Evolutionary conservation across 1,140 invertebrate species (phyloP).

Genomic region (Laodelphax striatellus): DNA sequence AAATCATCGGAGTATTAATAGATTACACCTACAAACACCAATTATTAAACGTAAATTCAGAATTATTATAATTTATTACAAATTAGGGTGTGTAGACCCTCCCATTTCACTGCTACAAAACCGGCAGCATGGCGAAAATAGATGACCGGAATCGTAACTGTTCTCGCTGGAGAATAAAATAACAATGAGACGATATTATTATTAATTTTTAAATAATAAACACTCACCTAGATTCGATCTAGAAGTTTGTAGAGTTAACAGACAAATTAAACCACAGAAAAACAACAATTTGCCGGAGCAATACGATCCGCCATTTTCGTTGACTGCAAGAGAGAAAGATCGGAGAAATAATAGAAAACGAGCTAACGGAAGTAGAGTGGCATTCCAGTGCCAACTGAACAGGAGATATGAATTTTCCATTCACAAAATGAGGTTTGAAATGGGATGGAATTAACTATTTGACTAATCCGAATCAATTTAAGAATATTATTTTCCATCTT

Average conservation of each 20-base stretch:
- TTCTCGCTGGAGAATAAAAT: not conserved
- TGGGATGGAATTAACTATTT: too few relatives aligned
- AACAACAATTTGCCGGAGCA: not conserved
- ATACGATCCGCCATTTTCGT: not conserved
- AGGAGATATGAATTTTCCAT: too few relatives aligned
- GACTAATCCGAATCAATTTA: too few relatives aligned
- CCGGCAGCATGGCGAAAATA: not conserved
- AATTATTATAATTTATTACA: not conserved
- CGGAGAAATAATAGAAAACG: not conserved
- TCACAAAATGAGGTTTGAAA: too few relatives aligned
- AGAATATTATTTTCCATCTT: too few relatives aligned
- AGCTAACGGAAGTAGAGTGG: too few relatives aligned
- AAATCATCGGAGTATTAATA: not conserved
- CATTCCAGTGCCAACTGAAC: too few relatives aligned
- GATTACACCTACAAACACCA: not conserved
- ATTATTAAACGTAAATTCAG: not conserved
- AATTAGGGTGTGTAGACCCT: not conserved
- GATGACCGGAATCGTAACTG: not conserved
- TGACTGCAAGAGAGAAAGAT: not conserved
- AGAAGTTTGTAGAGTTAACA: not conserved
- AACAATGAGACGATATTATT: not conserved
- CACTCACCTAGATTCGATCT: not conserved
- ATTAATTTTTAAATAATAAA: not conserved
- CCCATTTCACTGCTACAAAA: not conserved
- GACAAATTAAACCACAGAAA: not conserved